Evolutionary conservation across 2,888 invertebrate genomes (phyloP).

Genomic region (Orthosia gracilis): DNA sequence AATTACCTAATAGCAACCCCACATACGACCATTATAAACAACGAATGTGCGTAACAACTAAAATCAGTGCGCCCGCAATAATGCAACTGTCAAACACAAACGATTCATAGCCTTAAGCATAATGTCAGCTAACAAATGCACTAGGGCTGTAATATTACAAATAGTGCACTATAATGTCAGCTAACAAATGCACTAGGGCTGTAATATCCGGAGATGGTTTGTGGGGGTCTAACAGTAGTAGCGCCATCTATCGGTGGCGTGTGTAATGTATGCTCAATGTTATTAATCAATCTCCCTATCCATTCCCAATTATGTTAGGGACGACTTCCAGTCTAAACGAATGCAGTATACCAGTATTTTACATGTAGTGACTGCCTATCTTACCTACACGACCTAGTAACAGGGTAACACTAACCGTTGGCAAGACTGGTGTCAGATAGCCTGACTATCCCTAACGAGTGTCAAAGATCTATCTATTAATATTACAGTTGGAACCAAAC

Average conservation of each 20-base stretch:
- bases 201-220: slow-evolving; percentile 18
- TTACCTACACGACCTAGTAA: too few species aligned
- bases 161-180: slow-evolving; percentile 35
- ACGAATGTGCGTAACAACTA: neutral
- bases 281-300: slow-evolving; percentile 16
- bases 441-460: too few species aligned
- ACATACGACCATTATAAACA: neutral
- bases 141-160: slow-evolving; percentile 16
- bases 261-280: slow-evolving; percentile 54
- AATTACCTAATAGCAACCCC: slow-evolving; percentile 21
- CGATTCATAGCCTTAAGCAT: slow-evolving; percentile 46
- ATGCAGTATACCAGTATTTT: too few species aligned
- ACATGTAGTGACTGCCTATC: too few species aligned
- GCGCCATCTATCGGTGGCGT: slow-evolving; percentile 42
- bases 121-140: slow-evolving; percentile 36
- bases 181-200: slow-evolving; percentile 18
- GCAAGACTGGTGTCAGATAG: too few species aligned
- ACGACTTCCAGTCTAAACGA: too few species aligned
- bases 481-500: too few species aligned
- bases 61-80: slow-evolving; percentile 5
- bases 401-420: too few species aligned
- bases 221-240: slow-evolving; percentile 33
- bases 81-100: slow-evolving; percentile 50
- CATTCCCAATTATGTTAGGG: too few species aligned
- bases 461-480: too few species aligned